Evolutionary conservation across 2,797 vertebrate species (phyloP).

Genomic region (Coregonus sp.): DNA sequence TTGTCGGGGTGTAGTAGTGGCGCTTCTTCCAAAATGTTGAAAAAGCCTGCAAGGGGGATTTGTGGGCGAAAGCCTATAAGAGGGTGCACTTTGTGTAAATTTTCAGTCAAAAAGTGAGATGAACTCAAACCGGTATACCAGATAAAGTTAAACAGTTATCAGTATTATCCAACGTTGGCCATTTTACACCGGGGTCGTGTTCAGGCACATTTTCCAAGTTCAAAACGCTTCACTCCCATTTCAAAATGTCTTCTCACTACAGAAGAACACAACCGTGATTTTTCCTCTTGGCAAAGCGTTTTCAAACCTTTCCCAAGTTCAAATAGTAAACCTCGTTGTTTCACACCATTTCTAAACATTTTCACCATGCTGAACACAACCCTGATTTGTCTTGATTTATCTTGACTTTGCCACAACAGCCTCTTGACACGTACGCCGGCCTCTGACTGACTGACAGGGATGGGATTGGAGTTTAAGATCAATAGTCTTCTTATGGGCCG

Average conservation of each 20-base stretch:
- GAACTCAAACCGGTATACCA: neutral
- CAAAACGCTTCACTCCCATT: neutral
- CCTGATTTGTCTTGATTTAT: neutral
- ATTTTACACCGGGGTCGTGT: neutral
- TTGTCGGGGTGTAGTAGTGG: neutral
- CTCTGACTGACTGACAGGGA: conserved; percentile 12
- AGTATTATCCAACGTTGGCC: neutral
- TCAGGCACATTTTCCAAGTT: no score
- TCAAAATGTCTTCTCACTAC: neutral
- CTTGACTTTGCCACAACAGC: neutral
- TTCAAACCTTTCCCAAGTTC: neutral
- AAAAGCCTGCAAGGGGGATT: neutral
- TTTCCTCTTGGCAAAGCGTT: neutral
- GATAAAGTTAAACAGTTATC: neutral
- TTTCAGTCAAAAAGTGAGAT: neutral
- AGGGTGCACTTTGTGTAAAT: neutral
- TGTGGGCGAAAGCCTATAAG: neutral
- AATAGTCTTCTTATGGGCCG: conserved; percentile 15
- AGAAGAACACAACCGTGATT: neutral
- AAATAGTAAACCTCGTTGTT: neutral
- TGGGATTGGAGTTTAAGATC: conserved; percentile 8
- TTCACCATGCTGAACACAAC: neutral
- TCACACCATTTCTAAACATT: neutral
- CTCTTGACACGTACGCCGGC: neutral
- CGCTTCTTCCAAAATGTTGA: neutral